phyloP scores from a whole-genome alignment of 2,113 vertebrate species.

The Callionymus lyra region DNA sequence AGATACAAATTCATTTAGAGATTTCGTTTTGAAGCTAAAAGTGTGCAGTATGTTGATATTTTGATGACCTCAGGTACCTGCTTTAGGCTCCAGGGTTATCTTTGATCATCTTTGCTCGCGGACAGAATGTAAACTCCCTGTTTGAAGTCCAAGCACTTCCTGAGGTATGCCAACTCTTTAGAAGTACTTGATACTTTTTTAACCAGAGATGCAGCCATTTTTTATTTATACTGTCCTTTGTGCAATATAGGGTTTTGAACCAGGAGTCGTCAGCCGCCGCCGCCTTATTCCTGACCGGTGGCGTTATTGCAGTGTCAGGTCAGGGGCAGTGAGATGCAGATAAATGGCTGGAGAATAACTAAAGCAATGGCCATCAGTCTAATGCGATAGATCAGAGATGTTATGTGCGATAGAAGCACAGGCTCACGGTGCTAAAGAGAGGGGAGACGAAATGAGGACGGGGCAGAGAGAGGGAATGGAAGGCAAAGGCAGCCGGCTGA shows the following conservation, averaged over 20 bases:
- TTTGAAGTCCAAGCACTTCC: constrained; percentile 45
- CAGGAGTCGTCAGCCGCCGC: constrained; percentile 1
- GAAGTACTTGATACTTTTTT: constrained; percentile 12
- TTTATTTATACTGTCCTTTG: no score
- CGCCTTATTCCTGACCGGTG: constrained; percentile 19
- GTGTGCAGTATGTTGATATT: no score
- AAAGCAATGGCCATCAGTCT: constrained; percentile 25
- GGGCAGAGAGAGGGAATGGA: not conserved
- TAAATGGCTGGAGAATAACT: constrained; percentile 29
- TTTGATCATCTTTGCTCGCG: constrained; percentile 51
- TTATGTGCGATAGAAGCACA: constrained; percentile 10
- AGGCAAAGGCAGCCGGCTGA: constrained; percentile 3
- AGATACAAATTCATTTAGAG: no score
- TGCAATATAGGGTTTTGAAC: no score
- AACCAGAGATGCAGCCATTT: no score
- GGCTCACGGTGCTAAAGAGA: constrained; percentile 27
- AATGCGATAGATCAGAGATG: constrained; percentile 25
- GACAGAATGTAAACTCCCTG: constrained; percentile 32
- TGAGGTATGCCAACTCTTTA: constrained; percentile 30
- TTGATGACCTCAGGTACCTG: no score
- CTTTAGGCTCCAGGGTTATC: constrained; percentile 11
- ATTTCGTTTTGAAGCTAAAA: no score
- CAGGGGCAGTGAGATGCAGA: constrained; percentile 12
- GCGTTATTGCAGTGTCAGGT: constrained; percentile 15
- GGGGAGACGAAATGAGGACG: not conserved